phyloP scores from a whole-genome alignment of 2,888 invertebrate species.

The Conistra vaccinii region DNA sequence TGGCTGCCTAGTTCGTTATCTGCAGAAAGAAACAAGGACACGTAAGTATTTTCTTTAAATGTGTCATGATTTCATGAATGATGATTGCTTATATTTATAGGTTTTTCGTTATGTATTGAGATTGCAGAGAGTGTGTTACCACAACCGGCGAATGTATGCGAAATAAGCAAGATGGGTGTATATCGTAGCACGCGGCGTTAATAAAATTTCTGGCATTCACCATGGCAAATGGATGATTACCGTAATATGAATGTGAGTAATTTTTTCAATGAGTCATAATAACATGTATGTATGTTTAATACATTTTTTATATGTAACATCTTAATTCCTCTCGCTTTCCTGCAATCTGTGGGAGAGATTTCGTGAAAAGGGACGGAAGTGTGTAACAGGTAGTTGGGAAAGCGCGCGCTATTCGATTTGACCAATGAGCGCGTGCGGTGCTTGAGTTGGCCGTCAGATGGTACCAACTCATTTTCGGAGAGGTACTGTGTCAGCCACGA shows the following conservation, averaged over 20 bases:
- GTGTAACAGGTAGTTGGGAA: no score
- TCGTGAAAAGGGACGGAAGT: no score
- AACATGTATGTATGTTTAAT: not conserved
- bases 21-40: conserved; percentile 56
- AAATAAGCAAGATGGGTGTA: not conserved
- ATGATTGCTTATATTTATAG: not conserved
- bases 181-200: not conserved
- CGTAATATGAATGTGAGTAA: not conserved
- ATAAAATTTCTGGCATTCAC: not conserved
- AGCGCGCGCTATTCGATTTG: no score
- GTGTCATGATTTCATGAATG: conserved; percentile 17
- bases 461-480: no score
- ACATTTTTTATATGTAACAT: no score
- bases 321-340: no score
- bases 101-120: not conserved
- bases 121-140: conserved; percentile 4
- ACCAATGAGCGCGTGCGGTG: no score
- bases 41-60: conserved; percentile 36
- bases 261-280: not conserved
- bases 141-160: not conserved
- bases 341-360: no score
- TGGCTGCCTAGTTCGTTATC: conserved; percentile 58
- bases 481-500: no score
- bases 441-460: no score
- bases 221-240: not conserved